Base-by-base conservation (phyloP, 2,888 invertebrate species). In the Strigamia maritima region DNA sequence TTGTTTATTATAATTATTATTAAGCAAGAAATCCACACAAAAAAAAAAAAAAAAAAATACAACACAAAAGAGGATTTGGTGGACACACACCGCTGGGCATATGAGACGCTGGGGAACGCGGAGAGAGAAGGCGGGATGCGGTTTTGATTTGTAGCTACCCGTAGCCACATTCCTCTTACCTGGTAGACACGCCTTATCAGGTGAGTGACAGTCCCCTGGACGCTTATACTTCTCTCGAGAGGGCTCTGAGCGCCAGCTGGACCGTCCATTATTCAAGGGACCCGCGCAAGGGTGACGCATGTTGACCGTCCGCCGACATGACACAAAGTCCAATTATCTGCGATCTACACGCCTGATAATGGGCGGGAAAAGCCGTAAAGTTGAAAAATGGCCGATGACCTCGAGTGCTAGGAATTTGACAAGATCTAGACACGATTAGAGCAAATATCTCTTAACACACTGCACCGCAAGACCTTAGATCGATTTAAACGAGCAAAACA, bases 141-240 rank as follows among this genome's bases (percentile, higher is more conserved):
- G 70, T 28, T 70, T 70, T 70, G 70, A 70, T 70, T 70, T 70
- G 70, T 70, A 70, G 70, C 70, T 70, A 70, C 70, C 70, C 75
- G 75, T 38, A 75, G 75, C 75, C 75, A 75, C 75, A 75, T 75
- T 75, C 75, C 75, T 75, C 75, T 75, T 75, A 40, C 38, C 75
- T 24, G 75, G 40, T 70, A 35, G 75, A 75, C 38, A 40, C 38
- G 35, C 75, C 75, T 75, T 75, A 75, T 75, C 75, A 38, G 75
- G 40, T 75, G 75, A 75, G 38, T 75, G 75, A 75, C 75, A 75
- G 75, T 75, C 38, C 38, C 75, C 38, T 35, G 75, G 75, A 75
- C 75, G 75, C 40, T 75, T 38, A 26, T 70, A 28, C 16, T 70
- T 14, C 26, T 70, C 70, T 70, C 70, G 26, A 24, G 70, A n/a